Evolutionary conservation across 2,888 invertebrate genomes (phyloP).

Genomic region (Hartigia nigra): DNA sequence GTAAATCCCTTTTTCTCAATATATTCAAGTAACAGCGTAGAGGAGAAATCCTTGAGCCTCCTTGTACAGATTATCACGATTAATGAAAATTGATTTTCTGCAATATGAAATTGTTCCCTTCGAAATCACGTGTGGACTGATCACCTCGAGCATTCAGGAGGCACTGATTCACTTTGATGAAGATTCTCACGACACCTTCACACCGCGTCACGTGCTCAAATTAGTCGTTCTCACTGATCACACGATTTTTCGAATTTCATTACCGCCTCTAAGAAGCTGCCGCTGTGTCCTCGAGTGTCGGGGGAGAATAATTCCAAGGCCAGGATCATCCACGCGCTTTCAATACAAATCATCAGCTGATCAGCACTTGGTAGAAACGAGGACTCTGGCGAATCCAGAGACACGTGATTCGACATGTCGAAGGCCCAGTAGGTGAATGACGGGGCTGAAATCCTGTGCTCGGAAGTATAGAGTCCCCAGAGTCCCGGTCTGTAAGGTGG

Average conservation of each 20-base stretch:
- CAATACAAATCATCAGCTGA: background rate
- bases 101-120: background rate
- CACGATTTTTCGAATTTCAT: background rate
- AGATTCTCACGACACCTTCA: background rate
- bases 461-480: constrained; percentile 19
- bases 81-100: background rate
- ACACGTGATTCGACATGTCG: constrained; percentile 15
- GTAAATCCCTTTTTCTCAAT: background rate
- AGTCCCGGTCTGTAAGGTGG: constrained; percentile 15
- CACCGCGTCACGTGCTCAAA: background rate
- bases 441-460: constrained; percentile 17
- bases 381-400: background rate
- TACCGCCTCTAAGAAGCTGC: background rate
- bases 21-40: background rate
- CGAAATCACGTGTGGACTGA: background rate
- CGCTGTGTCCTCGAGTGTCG: background rate
- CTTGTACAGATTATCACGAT: background rate
- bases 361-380: background rate
- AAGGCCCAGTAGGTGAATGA: constrained; percentile 14
- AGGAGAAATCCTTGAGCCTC: background rate
- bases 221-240: background rate
- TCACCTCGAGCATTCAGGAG: background rate
- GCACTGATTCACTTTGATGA: background rate
- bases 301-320: background rate
- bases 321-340: background rate